Percentiles rank a stretch among this genome's conserved stretches.
These are phyloP conservation scores for Myodes glareolus DNA, from an alignment of 2,113 vertebrate species.

Conservation along the genomic window DNA sequence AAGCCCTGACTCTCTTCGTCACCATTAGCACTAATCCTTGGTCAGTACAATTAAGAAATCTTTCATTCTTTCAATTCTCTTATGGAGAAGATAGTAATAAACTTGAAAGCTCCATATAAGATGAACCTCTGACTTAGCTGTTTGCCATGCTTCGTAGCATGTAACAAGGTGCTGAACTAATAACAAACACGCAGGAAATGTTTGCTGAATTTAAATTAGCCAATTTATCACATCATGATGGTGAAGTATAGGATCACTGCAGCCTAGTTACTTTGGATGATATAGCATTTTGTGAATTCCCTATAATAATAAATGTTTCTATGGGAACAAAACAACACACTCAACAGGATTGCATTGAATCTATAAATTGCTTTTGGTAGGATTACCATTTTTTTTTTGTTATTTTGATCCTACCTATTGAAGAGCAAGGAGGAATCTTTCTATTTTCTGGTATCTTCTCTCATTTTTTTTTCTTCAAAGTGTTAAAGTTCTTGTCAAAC, in stretches of 20 bases:
- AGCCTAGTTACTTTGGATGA: slow-evolving; percentile 31
- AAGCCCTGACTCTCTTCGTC: neutral
- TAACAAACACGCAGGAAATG: slow-evolving; percentile 3
- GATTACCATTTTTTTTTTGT: no score
- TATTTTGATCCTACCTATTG: no score
- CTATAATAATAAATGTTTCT: neutral
- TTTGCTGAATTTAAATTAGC: slow-evolving; percentile 52
- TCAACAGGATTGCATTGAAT: no score
- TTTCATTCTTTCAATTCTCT: neutral
- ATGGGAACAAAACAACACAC: neutral
- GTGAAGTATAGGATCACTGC: slow-evolving; percentile 2
- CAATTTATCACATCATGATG: neutral
- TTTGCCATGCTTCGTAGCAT: slow-evolving; percentile 20
- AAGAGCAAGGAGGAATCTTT: no score
- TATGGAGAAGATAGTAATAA: neutral
- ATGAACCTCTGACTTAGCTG: neutral
- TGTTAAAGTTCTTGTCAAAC: no score
- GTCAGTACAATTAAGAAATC: neutral
- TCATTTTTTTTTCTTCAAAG: no score
- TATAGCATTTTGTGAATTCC: slow-evolving; percentile 1
- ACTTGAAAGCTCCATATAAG: neutral
- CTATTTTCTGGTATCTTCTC: no score
- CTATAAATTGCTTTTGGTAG: no score
- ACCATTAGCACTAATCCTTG: neutral
- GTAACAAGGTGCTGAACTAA: neutral